These are phyloP conservation scores for Astyanax mexicanus DNA, from an alignment of 2,797 vertebrate genomes.

Conservation along the genomic window DNA sequence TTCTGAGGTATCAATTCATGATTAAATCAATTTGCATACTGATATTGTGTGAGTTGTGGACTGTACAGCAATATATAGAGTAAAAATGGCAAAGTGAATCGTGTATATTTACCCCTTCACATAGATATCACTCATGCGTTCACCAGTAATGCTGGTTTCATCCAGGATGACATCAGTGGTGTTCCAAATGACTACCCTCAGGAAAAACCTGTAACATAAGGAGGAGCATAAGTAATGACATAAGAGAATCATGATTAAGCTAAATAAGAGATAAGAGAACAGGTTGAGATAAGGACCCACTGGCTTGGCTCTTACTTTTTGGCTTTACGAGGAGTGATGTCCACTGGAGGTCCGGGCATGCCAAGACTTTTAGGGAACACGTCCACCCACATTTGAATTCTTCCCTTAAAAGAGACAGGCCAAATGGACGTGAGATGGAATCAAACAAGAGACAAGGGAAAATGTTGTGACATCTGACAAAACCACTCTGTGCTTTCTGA, in stretches of 20 bases:
- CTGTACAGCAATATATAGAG: too few species aligned
- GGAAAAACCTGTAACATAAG: constrained; percentile 78
- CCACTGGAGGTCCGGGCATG: constrained; percentile 87
- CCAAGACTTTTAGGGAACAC: constrained; percentile 94
- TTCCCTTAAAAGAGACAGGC: constrained; percentile 79
- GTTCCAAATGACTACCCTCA: constrained; percentile 94
- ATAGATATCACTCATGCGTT: constrained; percentile 98
- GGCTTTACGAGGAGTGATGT: constrained; percentile 90
- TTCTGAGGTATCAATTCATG: too few species aligned
- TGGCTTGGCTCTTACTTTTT: constrained; percentile 80
- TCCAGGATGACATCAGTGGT: constrained; percentile 94
- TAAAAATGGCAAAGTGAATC: too few species aligned
- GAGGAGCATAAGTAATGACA: constrained; percentile 6
- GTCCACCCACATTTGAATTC: constrained; percentile 98
- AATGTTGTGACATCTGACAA: not conserved
- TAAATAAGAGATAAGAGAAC: not conserved
- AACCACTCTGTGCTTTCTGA: not conserved
- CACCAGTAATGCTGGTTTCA: constrained; percentile 96
- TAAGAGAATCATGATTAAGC: not conserved
- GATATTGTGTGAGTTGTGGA: too few species aligned
- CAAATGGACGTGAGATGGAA: not conserved
- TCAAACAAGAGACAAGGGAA: not conserved
- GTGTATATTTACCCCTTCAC: constrained; percentile 88
- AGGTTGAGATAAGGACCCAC: too few species aligned
- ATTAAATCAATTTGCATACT: too few species aligned